Evolutionary conservation across 92 coral and sea anemone species (phyloP), one percentile per base, ranked within the genome.

Genomic region (Siderastrea radians): DNA sequence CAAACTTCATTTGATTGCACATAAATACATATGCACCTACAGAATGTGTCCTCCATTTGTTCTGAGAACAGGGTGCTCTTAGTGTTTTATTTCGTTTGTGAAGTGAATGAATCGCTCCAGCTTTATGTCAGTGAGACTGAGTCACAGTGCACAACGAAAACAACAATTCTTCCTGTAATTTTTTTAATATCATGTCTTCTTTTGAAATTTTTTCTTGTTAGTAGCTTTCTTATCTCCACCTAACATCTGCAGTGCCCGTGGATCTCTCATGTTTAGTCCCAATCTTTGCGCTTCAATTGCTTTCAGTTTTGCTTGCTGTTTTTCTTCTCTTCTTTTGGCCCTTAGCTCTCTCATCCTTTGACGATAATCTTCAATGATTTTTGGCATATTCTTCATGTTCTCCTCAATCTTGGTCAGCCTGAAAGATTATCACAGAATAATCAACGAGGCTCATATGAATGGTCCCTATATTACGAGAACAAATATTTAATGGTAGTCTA

Each of bases 321-420:
- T 88, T 59, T 92, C 94, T 68, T 98, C 95, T 48, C 90, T 92
- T 58, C 93, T 64, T 75, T 94, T 94, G 8, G 94, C 88, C 60
- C 98, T 95, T 3, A 86, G 88, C 51, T 91, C 96, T 74, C 68
- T 87, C 99, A 98, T 98, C 82, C 92, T 98, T 65, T 92, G 88
- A 48, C 98, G 88, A 86, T 96, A 96, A 84, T 96, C 98, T 46
- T 90, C 98, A 16, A 98, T 91, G 16, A 98, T 98, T 87, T 88
- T 81, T 3, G 98, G 98, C 99, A 98, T 98, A 50, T 95, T 98
- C 48, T 93, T 94, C 98, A 98, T 98, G 80, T 98, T 98, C 91
- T 95, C 96, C 78, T 94, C 99, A 61, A 98, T 96, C 75, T 79
- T 89, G 50, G 85, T 90, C 67, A 92, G 88, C 84, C 99, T 98